Percentiles rank a stretch among this genome's conserved stretches.
Conservation (phyloP, 1,140 invertebrate genomes). For the Caenorhabditis elegans region DNA sequence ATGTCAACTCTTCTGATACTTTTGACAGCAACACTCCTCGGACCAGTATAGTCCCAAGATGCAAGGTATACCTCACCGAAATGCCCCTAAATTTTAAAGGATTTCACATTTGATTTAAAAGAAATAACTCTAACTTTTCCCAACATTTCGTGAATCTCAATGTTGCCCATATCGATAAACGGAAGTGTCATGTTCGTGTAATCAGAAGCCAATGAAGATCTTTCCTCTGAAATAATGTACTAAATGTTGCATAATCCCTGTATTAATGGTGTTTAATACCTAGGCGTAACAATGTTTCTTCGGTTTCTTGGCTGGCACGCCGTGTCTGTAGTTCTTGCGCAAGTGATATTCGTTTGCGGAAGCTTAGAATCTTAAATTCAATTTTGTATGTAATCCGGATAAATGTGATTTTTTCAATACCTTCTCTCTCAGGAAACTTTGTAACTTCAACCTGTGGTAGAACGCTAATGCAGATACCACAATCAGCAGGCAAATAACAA, state of each 20-base stretch:
- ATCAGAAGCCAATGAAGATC: constrained; percentile 30
- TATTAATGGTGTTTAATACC: background rate
- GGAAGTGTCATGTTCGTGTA: constrained; percentile 36
- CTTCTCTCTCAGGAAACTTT: background rate
- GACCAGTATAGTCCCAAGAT: constrained; percentile 30
- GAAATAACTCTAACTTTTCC: constrained; percentile 36
- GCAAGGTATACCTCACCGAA: constrained; percentile 46
- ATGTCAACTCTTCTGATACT: constrained; percentile 32
- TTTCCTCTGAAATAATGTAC: background rate
- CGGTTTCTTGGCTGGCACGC: constrained; percentile 20
- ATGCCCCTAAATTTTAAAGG: constrained; percentile 44
- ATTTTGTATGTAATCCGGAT: too few relatives aligned
- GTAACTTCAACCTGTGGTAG: background rate
- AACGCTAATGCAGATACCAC: background rate
- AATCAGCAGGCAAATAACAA: background rate
- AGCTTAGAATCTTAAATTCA: background rate
- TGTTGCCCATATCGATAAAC: constrained; percentile 35
- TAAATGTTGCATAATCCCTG: background rate
- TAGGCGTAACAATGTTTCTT: constrained; percentile 29
- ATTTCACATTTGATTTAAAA: background rate
- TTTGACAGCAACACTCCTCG: constrained; percentile 44
- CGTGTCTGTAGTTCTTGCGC: background rate
- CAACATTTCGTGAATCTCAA: constrained; percentile 45
- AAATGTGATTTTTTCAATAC: too few relatives aligned
- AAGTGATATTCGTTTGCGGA: background rate